Evolutionary conservation across 2,113 vertebrate species (phyloP).

Genomic region (Melozone crissalis): DNA sequence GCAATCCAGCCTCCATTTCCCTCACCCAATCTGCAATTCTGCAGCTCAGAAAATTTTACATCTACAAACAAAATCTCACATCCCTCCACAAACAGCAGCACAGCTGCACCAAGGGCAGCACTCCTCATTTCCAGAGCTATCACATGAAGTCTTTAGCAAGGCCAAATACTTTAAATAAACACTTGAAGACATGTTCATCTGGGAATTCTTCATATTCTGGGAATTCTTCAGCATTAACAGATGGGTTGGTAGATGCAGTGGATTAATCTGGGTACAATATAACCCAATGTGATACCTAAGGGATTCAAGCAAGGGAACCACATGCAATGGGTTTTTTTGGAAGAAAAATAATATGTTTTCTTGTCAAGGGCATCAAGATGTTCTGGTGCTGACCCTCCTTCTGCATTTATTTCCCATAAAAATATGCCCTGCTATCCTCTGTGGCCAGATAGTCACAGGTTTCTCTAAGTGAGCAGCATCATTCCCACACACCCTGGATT

Average conservation of each 20-base stretch:
- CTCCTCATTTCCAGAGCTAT: background rate
- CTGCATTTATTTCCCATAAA: background rate
- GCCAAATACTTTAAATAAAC: conserved; percentile 3
- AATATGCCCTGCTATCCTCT: background rate
- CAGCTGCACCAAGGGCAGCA: background rate
- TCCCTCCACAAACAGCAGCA: background rate
- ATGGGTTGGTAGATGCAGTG: background rate
- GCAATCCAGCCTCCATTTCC: background rate
- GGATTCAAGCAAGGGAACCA: background rate
- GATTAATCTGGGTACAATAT: background rate
- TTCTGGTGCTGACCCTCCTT: background rate
- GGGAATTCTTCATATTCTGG: background rate
- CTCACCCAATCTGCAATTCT: background rate
- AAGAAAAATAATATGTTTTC: background rate
- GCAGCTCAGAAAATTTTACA: background rate
- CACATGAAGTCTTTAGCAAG: background rate
- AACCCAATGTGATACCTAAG: background rate
- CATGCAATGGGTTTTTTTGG: background rate
- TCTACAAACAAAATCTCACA: background rate
- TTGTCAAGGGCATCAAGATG: background rate
- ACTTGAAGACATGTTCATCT: background rate
- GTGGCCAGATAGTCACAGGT: background rate
- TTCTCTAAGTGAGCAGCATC: background rate
- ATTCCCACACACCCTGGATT: background rate
- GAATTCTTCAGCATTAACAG: background rate